Conservation (phyloP, 1,140 invertebrate species). For the Sitobion miscanthi region DNA sequence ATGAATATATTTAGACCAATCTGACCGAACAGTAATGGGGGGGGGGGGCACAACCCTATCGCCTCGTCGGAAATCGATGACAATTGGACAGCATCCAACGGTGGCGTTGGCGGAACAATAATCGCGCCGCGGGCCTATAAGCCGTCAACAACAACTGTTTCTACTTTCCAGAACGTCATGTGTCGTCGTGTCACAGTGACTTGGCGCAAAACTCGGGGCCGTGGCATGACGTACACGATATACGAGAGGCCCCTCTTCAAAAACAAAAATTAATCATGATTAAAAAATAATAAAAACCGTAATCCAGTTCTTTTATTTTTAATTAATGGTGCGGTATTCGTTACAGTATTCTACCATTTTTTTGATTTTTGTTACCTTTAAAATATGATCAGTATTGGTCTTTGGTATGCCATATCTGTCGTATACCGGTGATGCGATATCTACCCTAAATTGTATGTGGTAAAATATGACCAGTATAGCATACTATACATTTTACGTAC, state of each 20-base stretch:
- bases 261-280: not conserved
- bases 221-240: not conserved
- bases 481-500: not conserved
- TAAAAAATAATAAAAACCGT: not conserved
- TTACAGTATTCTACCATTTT: not conserved
- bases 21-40: not conserved
- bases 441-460: not conserved
- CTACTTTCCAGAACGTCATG: not conserved
- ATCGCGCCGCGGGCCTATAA: not conserved
- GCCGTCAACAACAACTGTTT: not conserved
- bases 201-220: not conserved
- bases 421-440: not conserved
- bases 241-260: not conserved
- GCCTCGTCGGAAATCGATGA: constrained; percentile 20
- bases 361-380: not conserved
- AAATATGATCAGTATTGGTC: not conserved
- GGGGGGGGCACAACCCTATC: not conserved
- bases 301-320: not conserved
- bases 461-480: not conserved
- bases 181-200: not conserved
- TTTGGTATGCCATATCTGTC: not conserved
- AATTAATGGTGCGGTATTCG: not conserved
- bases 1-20: constrained; percentile 31
- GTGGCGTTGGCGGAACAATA: constrained; percentile 20
- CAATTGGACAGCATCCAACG: not conserved